These are phyloP conservation scores for Ditula angustiorana DNA, from an alignment of 2,888 invertebrate species.

Conservation along the genomic window DNA sequence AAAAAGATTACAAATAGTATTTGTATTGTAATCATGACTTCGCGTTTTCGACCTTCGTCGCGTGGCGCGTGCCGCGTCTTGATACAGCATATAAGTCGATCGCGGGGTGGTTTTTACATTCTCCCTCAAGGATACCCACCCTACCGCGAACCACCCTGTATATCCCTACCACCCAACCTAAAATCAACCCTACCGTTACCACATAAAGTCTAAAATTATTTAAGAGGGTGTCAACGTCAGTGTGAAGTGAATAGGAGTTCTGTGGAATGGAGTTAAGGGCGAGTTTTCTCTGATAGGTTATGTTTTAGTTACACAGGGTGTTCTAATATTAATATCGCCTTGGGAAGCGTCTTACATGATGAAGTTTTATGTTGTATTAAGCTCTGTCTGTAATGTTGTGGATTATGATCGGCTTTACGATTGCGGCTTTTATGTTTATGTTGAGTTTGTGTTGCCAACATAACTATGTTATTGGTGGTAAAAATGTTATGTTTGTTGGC, in stretches of 20 bases:
- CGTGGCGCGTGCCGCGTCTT: slow-evolving; percentile 34
- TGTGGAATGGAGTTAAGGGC: not conserved
- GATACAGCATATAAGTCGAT: slow-evolving; percentile 51
- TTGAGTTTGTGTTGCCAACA: not conserved
- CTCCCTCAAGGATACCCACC: slow-evolving; percentile 46
- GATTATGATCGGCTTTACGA: slow-evolving; percentile 40
- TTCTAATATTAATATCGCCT: slow-evolving; percentile 49
- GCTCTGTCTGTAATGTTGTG: slow-evolving; percentile 32
- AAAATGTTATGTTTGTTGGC: not conserved
- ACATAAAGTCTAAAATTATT: not conserved
- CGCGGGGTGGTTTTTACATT: slow-evolving; percentile 49
- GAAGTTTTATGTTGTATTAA: slow-evolving; percentile 45
- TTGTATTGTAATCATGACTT: not conserved
- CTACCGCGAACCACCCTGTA: slow-evolving; percentile 26
- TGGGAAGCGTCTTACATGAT: slow-evolving; percentile 46
- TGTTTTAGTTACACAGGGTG: slow-evolving; percentile 35
- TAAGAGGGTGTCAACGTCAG: not conserved
- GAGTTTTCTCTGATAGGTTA: not conserved
- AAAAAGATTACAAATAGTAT: not conserved
- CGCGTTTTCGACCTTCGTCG: slow-evolving; percentile 4
- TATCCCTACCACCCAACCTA: not conserved
- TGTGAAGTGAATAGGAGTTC: not conserved
- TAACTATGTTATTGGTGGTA: slow-evolving; percentile 4
- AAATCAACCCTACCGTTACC: not conserved
- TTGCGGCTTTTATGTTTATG: slow-evolving; percentile 34